These are phyloP conservation scores for Cololabis saira DNA, from an alignment of 2,113 vertebrate genomes.

Conservation along the genomic window DNA sequence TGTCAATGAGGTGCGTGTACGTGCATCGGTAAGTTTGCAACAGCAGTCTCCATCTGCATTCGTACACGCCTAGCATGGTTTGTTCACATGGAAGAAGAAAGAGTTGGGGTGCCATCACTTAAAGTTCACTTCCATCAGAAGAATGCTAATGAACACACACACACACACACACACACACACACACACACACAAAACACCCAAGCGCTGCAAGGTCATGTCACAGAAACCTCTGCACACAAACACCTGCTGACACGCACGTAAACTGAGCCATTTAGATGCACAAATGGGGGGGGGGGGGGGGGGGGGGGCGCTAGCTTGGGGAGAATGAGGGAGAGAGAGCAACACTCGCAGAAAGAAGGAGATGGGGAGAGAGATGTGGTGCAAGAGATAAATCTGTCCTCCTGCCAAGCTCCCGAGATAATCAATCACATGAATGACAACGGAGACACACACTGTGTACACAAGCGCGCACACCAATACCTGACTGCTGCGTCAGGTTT, in stretches of 20 bases:
- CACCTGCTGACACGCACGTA: constrained; percentile 73
- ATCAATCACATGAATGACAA: constrained; percentile 84
- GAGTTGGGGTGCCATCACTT: constrained; percentile 42
- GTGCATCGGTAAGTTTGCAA: constrained; percentile 70
- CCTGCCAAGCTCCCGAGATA: constrained; percentile 78
- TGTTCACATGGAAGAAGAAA: constrained; percentile 32
- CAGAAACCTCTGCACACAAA: constrained; percentile 57
- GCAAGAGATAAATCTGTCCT: constrained; percentile 81
- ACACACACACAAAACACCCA: constrained; percentile 34
- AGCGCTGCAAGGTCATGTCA: constrained; percentile 72
- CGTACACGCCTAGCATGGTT: constrained; percentile 3
- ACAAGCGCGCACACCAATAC: constrained; percentile 49
- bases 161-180: not conserved
- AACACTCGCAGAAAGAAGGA: not conserved
- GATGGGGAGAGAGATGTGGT: constrained; percentile 28
- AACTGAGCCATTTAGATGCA: constrained; percentile 65
- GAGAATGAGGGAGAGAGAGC: constrained; percentile 2
- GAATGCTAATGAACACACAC: constrained; percentile 61
- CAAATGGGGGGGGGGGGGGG: constrained; percentile 38
- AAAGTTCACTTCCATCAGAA: constrained; percentile 64
- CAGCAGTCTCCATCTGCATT: constrained; percentile 13
- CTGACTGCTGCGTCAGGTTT: constrained; percentile 42
- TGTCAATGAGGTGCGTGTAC: constrained; percentile 38
- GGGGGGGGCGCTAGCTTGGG: not conserved
- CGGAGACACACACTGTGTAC: constrained; percentile 54